phyloP scores from a whole-genome alignment of 2,888 invertebrate genomes.

The Abscondita cerata region DNA sequence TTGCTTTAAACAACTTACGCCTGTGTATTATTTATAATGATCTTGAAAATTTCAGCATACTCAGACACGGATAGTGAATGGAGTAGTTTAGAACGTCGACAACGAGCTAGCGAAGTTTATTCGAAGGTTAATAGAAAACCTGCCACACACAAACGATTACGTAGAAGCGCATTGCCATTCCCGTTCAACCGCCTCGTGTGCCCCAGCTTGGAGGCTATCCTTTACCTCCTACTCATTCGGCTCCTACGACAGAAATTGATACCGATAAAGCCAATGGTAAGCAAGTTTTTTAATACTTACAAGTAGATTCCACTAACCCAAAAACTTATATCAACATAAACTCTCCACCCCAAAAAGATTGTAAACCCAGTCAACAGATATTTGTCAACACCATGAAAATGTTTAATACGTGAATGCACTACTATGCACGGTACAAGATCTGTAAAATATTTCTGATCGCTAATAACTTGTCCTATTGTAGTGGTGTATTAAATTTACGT shows the following conservation, averaged over 20 bases:
- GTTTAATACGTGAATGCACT: no score
- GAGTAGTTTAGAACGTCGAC: constrained; percentile 69
- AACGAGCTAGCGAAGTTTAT: constrained; percentile 67
- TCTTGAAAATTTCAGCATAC: constrained; percentile 64
- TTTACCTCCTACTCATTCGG: constrained; percentile 53
- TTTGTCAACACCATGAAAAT: no score
- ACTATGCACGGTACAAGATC: no score
- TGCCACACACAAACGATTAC: constrained; percentile 73
- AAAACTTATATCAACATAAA: no score
- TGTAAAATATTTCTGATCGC: no score
- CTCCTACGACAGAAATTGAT: constrained; percentile 50
- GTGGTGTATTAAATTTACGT: no score
- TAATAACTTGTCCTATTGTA: no score
- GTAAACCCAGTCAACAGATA: no score
- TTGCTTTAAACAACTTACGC: no score
- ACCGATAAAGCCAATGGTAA: constrained; percentile 53
- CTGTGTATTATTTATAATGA: constrained; percentile 15
- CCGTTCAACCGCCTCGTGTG: constrained; percentile 85
- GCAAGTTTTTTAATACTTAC: constrained; percentile 13
- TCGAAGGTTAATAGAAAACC: constrained; percentile 73
- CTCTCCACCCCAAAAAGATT: no score
- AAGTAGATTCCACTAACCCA: no score
- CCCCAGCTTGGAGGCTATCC: constrained; percentile 65
- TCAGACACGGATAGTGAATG: constrained; percentile 92
- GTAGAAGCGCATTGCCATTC: constrained; percentile 78